Evolutionary conservation across 53 echinoderm and acorn worm genomes (phyloP), one percentile per base, ranked within the genome.

Genomic region (Echinarachnius parma): DNA sequence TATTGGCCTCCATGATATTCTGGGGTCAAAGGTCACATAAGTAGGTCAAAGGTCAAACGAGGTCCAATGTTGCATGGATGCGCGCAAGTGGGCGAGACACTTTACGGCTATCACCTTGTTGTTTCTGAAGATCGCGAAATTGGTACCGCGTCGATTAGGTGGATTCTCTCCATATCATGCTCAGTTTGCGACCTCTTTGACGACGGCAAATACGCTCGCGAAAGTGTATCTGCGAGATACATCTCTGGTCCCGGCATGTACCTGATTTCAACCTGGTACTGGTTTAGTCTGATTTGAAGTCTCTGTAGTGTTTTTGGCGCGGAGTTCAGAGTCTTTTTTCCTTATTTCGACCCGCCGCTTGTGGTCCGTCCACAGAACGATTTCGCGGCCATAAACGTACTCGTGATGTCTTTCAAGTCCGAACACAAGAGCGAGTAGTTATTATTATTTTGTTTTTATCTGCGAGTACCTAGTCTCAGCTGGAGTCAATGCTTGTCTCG

Each of bases 241-340:
- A 89, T 69, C 55, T 84, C 39, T 16, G 60, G 60, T 2, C 81
- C 84, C 0, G 81, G 84, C 52, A 84, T 80, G 63, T 84, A 84
- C 21, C 55, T 59, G 61, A 89, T 77, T 28, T 77, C 55, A 9
- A 80, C 71, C 26, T 77, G 52, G 25, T 89, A 89, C 52, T 70
- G 84, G 15, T 42, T 10, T 10, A 84, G 65, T 32, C 89, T 69
- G 15, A 80, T 18, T 21, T 76, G 61, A 9, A 87, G 66, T 22
- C 76, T 42, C 59, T 91, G 83, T 25, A 91, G 34, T 2, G 81
- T 60, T 68, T 80, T 80, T 10, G 80, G 91, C 8, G 83, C 86
- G 21, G 29, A 64, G 13, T 56, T n/a, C 7, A 87, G 42, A n/a
- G 75, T 82, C 44, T 87, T 87, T 4, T n/a, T 52, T 11, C 29